Evolutionary conservation across 1,140 invertebrate species (phyloP), one percentile per base, ranked within the genome.

Genomic region (Elymnias hypermnestra): DNA sequence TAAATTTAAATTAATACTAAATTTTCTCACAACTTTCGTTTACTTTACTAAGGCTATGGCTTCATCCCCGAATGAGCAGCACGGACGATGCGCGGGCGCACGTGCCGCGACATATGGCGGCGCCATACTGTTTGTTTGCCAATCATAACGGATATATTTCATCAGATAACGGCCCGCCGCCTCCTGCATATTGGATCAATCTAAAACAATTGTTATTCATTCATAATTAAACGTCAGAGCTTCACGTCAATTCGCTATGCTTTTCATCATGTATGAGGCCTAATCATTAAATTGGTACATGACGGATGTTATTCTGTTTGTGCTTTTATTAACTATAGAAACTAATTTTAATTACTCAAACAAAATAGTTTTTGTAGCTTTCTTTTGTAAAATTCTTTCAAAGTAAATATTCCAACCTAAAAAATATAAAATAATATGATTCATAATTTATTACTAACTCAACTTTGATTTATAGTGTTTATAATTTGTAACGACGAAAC

Each of bases 131-230:
- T 85, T 84, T 84, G 81, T 83, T 84, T 74, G 81, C 77, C 78
- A 85, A 85, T 85, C 81, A 85, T 85, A 85, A 85, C 81, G 78
- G 78, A 83, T 78, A 85, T 85, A 81, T 78, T 81, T 85, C 81
- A 85, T 85, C 81, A 79, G 78, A 83, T 85, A 85, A 83, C 78
- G 78, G 78, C 69, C 54, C 58, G 43, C 65, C 69, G 63, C 64
- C 68, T 69, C 60, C 60, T 40, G 57, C 75, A 74, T 77, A 74
- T 76, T 83, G 76, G 56, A 43, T 61, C 66, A 60, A 76, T 79
- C 74, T 75, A 76, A 82, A 82, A 82, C 79, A 82, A 81, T 72
- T 68, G 71, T 67, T 52, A 72, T 67, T 21, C 41, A 33, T 35
- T 38, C 26, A 44, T 73, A 74, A 79, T 83, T 72, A 78, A 67